phyloP scores from a whole-genome alignment of 2,797 vertebrate species.

The Tarsius wallacei region DNA sequence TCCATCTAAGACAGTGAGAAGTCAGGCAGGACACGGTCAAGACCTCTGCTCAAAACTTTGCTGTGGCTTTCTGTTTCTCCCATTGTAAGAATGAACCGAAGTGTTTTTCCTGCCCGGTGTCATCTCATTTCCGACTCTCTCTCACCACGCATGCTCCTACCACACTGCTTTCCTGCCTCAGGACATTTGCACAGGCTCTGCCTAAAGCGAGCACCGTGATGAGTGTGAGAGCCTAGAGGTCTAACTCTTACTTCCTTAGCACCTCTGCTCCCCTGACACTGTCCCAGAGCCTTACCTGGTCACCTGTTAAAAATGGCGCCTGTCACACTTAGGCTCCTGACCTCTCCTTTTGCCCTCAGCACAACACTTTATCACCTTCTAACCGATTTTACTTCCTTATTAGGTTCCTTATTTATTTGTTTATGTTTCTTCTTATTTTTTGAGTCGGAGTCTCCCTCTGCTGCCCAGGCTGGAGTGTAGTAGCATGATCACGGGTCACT shows the following conservation, averaged over 20 bases:
- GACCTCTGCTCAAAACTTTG: not conserved
- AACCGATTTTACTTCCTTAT: not conserved
- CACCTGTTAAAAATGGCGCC: not conserved
- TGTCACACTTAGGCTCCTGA: not conserved
- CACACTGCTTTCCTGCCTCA: not conserved
- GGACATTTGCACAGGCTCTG: not conserved
- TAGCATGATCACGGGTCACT: too few species aligned
- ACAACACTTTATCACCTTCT: not conserved
- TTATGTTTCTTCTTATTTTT: too few species aligned
- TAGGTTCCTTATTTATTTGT: not conserved
- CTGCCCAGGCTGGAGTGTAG: too few species aligned
- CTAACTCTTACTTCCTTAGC: not conserved
- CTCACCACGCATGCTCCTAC: fast-evolving
- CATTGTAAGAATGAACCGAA: not conserved
- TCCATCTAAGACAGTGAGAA: not conserved
- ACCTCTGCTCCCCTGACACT: not conserved
- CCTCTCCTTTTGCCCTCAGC: not conserved
- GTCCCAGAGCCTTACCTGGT: not conserved
- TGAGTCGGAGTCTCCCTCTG: too few species aligned
- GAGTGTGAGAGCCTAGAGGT: not conserved
- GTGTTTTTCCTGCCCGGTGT: not conserved
- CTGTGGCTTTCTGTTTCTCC: not conserved
- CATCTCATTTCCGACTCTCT: not conserved
- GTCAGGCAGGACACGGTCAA: not conserved
- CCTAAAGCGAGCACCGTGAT: not conserved